Conservation (phyloP, 1,140 invertebrate genomes). For the Holotrichia oblita region DNA sequence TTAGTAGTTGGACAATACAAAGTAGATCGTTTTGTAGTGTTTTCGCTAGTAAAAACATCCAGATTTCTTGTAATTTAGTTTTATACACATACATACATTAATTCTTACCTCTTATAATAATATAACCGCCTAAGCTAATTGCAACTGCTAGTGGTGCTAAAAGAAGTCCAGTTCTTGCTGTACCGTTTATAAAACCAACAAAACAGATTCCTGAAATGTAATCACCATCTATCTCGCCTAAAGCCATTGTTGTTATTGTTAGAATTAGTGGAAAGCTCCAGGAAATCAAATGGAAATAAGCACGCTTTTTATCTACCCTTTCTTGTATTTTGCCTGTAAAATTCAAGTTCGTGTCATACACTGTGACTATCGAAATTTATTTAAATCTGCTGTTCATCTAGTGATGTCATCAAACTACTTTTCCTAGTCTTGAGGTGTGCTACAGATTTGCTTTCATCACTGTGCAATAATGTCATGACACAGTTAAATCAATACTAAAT, state of each 20-base stretch:
- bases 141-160: conserved; percentile 80
- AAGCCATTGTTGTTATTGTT: conserved; percentile 89
- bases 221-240: conserved; percentile 93
- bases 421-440: no score
- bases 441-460: no score
- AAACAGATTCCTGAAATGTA: conserved; percentile 95
- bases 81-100: background rate
- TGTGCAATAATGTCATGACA: no score
- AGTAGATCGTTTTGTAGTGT: no score
- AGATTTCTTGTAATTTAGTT: no score
- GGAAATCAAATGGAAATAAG: conserved; percentile 94
- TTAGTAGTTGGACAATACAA: no score
- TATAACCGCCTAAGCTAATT: conserved; percentile 79
- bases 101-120: conserved; percentile 76
- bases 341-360: background rate
- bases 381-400: no score
- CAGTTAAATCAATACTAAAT: no score
- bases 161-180: conserved; percentile 78
- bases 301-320: conserved; percentile 88
- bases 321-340: conserved; percentile 79
- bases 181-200: conserved; percentile 84
- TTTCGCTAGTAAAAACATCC: no score
- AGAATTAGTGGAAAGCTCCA: conserved; percentile 93
- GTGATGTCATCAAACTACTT: no score
- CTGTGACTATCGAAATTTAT: no score